Evolutionary conservation across 1,140 invertebrate species (phyloP), one percentile per base, ranked within the genome.

Genomic region (Melipona quadrifasciata): DNA sequence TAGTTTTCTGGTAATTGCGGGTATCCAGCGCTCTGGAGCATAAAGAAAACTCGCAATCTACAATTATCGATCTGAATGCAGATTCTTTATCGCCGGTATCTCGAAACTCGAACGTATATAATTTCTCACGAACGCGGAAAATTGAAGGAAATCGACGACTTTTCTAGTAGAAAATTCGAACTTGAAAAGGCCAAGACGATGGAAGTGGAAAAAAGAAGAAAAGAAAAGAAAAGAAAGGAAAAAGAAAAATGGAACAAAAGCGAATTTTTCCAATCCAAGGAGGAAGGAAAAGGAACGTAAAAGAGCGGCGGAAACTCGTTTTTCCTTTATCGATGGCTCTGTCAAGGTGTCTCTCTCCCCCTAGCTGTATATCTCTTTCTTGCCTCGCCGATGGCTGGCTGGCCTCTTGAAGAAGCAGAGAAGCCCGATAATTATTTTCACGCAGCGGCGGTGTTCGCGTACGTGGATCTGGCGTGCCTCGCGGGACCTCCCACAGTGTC

Each of bases 371-470:
- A 21, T 19, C 61, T 64, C 64, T 71, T 76, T 82, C 80, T 47
- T 61, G 67, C 68, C 51, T 67, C 34, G 5, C 11, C 55, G 34
- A 14, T 51, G 51, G 39, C 39, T 10, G 57, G 39, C 58, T 21
- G 17, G 76, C 8, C 64, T 53, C 76, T 67, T 82, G 71, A 76
- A 87, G 80, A 86, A 86, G 51, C 82, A 72, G 88, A 84, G 87
- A 75, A 84, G 88, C 82, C 78, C 80, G 85, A 88, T 89, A 91
- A 91, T 91, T 90, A 91, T 91, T 91, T 91, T 91, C 90, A 91
- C 90, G 90, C 90, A 90, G 73, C 82, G 68, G 72, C 89, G 78
- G 8, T 85, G 75, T 78, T 72, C 81, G 83, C 79, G 74, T 78
- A 85, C 82, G 79, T 80, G 82, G 79, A 78, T 82, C 80, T 90